Evolutionary conservation across 2,113 vertebrate genomes (phyloP).

Genomic region (Corynorhinus townsendii): DNA sequence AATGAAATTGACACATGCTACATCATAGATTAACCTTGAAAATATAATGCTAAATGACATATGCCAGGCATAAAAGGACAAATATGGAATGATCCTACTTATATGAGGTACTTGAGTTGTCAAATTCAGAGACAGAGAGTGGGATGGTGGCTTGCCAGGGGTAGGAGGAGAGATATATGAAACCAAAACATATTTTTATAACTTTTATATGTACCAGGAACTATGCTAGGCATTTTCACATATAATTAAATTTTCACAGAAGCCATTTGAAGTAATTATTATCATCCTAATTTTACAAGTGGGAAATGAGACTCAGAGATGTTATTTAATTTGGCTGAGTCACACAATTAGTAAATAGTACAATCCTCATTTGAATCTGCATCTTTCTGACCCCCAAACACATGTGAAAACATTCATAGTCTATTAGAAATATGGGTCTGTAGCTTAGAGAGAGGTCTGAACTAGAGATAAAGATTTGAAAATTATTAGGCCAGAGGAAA

Average conservation of each 20-base stretch:
- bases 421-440: neutral
- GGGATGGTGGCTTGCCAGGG: neutral
- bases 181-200: neutral
- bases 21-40: neutral
- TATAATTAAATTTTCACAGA: neutral
- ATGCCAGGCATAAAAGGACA: neutral
- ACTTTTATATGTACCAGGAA: neutral
- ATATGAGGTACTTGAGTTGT: neutral
- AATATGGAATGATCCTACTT: neutral
- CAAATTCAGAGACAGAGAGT: neutral
- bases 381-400: neutral
- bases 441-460: neutral
- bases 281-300: neutral
- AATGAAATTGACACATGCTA: neutral
- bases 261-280: neutral
- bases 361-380: neutral
- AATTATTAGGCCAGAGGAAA: neutral
- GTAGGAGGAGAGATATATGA: neutral
- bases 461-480: neutral
- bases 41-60: neutral
- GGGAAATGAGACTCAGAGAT: neutral
- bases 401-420: neutral
- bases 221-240: neutral
- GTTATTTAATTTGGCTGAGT: neutral
- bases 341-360: neutral